These are phyloP conservation scores for Xestobium rufovillosum DNA, from an alignment of 2,888 invertebrate genomes.

Conservation along the genomic window DNA sequence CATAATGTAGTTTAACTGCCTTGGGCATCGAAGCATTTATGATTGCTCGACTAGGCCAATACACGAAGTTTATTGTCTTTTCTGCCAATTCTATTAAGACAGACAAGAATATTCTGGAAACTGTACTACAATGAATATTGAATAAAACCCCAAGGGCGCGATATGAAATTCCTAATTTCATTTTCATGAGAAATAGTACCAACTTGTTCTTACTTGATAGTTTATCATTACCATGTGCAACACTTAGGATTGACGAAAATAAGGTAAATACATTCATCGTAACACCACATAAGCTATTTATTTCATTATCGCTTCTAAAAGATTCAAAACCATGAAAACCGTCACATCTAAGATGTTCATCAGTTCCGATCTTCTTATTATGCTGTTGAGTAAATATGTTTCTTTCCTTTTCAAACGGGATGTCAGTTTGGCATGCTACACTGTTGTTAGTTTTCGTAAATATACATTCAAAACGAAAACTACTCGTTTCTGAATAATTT, in stretches of 20 bases:
- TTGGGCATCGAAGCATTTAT: slow-evolving; percentile 6
- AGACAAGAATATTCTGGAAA: not conserved
- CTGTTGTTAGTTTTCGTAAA: too few relatives aligned
- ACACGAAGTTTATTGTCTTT: slow-evolving; percentile 2
- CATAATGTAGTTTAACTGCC: slow-evolving; percentile 5
- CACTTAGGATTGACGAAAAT: not conserved
- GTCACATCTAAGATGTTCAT: too few relatives aligned
- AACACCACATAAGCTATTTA: not conserved
- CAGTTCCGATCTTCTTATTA: too few relatives aligned
- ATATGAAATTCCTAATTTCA: not conserved
- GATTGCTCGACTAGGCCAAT: slow-evolving; percentile 6
- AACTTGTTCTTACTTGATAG: not conserved
- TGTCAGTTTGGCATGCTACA: too few relatives aligned
- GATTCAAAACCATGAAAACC: not conserved
- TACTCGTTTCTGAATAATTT: too few relatives aligned
- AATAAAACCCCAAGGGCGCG: not conserved
- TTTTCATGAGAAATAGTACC: not conserved
- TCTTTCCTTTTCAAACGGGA: too few relatives aligned
- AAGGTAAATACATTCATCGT: not conserved
- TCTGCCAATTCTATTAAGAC: not conserved
- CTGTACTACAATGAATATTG: not conserved
- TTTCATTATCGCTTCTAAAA: not conserved
- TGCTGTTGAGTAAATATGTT: too few relatives aligned
- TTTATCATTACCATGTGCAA: not conserved
- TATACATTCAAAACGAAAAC: too few relatives aligned